Conservation (phyloP, 2,888 invertebrate genomes). For the Tiliacea aurago region DNA sequence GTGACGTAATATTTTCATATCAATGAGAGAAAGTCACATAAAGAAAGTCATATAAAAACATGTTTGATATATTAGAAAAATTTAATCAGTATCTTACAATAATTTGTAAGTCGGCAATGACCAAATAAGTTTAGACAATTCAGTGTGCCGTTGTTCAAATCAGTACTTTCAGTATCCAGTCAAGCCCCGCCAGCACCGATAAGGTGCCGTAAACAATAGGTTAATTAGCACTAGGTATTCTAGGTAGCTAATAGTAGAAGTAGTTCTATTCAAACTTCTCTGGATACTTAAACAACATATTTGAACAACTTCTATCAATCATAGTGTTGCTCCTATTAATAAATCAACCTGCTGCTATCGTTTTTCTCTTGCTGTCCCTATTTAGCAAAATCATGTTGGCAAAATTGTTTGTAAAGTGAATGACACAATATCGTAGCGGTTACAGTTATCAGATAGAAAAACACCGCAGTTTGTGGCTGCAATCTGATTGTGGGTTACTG, state of each 20-base stretch:
- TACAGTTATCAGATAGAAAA: conserved; percentile 45
- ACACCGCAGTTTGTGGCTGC: conserved; percentile 52
- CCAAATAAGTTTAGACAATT: background rate
- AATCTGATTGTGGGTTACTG: conserved; percentile 51
- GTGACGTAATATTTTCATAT: background rate
- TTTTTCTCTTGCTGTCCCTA: background rate
- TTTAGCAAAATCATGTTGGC: background rate
- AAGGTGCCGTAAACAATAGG: too few relatives aligned
- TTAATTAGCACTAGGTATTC: too few relatives aligned
- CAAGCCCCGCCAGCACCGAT: too few relatives aligned
- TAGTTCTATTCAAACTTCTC: background rate
- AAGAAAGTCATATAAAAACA: too few relatives aligned
- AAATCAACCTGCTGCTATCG: background rate
- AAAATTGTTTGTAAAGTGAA: conserved; percentile 24
- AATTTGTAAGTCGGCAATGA: background rate
- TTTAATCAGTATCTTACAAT: too few relatives aligned
- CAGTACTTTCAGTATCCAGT: too few relatives aligned
- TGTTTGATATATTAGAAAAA: too few relatives aligned
- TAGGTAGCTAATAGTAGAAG: too few relatives aligned
- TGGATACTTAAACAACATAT: too few relatives aligned
- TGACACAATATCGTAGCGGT: conserved; percentile 31
- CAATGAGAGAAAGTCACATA: background rate
- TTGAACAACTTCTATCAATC: too few relatives aligned
- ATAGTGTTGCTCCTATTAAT: background rate
- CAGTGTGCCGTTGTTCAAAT: background rate